phyloP scores from a whole-genome alignment of 1,140 invertebrate species.

The Bicyclus anynana region DNA sequence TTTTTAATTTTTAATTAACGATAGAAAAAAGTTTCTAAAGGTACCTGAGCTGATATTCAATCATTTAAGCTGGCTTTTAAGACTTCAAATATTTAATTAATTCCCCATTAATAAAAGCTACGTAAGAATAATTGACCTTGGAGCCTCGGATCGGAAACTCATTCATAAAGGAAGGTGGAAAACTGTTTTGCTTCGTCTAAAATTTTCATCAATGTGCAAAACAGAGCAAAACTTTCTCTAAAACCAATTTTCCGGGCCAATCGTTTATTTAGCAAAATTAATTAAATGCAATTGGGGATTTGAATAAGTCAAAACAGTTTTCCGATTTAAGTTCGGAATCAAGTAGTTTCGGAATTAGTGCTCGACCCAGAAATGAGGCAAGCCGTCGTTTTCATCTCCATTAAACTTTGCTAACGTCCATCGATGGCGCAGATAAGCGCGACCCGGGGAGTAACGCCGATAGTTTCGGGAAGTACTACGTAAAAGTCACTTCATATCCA shows the following conservation, averaged over 20 bases:
- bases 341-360: slow-evolving; percentile 13
- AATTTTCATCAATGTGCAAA: slow-evolving; percentile 1
- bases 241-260: slow-evolving; percentile 11
- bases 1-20: too few relatives aligned
- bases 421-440: slow-evolving; percentile 22
- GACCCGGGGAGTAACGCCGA: slow-evolving; percentile 13
- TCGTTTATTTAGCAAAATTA: slow-evolving; percentile 18
- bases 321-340: slow-evolving; percentile 15
- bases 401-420: slow-evolving; percentile 24
- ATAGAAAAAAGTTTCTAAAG: too few relatives aligned
- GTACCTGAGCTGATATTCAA: too few relatives aligned
- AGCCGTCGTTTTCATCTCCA: slow-evolving; percentile 21
- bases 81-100: not conserved
- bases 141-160: not conserved
- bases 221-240: slow-evolving; percentile 8
- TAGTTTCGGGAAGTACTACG: slow-evolving; percentile 17
- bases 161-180: not conserved
- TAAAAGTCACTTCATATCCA: slow-evolving; percentile 12
- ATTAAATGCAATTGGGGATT: slow-evolving; percentile 13
- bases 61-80: not conserved
- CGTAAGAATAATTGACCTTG: not conserved
- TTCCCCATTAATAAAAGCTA: not conserved
- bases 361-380: slow-evolving; percentile 20
- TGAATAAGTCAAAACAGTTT: slow-evolving; percentile 18
- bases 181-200: not conserved